These are phyloP conservation scores for Cariama cristata DNA, from an alignment of 2,113 vertebrate species.

Conservation along the genomic window DNA sequence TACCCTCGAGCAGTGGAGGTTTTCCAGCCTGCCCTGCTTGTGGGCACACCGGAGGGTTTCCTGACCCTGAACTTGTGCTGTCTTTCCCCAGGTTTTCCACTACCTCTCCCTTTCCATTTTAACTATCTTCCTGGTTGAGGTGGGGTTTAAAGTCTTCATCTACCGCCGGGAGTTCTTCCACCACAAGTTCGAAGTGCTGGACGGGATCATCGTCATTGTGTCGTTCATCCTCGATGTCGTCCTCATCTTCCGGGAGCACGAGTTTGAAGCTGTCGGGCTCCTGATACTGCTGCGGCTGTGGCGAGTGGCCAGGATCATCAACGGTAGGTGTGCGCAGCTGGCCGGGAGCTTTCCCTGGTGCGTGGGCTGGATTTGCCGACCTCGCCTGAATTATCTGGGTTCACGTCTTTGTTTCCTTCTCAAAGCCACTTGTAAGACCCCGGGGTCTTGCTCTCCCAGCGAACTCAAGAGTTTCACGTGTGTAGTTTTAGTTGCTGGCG, in stretches of 20 bases:
- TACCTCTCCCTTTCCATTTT: constrained; percentile 90
- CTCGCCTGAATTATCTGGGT: neutral
- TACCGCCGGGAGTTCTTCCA: constrained; percentile 91
- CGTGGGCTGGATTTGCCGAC: rapidly evolving
- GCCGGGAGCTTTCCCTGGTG: neutral
- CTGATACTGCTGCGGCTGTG: constrained; percentile 94
- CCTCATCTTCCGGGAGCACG: constrained; percentile 84
- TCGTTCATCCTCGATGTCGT: constrained; percentile 90
- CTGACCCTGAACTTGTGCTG: neutral
- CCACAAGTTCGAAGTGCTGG: constrained; percentile 97
- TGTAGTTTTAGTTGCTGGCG: neutral
- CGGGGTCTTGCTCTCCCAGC: neutral
- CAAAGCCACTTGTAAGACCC: rapidly evolving
- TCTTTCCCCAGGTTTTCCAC: constrained; percentile 86
- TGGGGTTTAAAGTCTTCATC: constrained; percentile 86
- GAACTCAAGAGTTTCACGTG: rapidly evolving
- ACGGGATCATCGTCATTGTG: constrained; percentile 84
- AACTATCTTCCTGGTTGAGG: constrained; percentile 90
- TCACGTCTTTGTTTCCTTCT: rapidly evolving
- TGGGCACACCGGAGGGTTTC: rapidly evolving
- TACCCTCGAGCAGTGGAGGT: rapidly evolving
- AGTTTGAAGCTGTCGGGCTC: constrained; percentile 88
- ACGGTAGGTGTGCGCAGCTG: constrained; percentile 69
- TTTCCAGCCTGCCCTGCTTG: neutral
- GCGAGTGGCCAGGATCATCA: constrained; percentile 95